Evolutionary conservation across 2,113 vertebrate genomes (phyloP).

Genomic region (Chaenogobius annularis): DNA sequence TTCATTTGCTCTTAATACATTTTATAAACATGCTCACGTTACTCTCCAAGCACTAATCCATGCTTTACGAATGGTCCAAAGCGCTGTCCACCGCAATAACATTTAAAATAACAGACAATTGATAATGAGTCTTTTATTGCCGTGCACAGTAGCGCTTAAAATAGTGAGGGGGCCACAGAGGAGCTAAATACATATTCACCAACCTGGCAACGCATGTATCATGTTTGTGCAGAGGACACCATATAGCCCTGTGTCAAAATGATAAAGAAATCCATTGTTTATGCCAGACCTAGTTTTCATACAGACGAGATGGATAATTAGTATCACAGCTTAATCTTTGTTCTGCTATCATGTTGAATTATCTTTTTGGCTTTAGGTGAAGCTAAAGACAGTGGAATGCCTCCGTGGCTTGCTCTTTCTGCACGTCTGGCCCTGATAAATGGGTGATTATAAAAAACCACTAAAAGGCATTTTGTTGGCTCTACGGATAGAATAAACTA

Average conservation of each 20-base stretch:
- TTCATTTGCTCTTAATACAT: not conserved
- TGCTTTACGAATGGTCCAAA: constrained; percentile 25
- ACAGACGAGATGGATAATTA: constrained; percentile 39
- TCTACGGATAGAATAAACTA: constrained; percentile 49
- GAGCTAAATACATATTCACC: constrained; percentile 56
- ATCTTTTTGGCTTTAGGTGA: constrained; percentile 55
- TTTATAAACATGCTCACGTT: not conserved
- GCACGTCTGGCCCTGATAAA: constrained; percentile 55
- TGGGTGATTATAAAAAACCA: constrained; percentile 62
- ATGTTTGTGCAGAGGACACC: constrained; percentile 42
- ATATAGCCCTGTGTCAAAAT: constrained; percentile 53
- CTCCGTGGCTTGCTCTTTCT: constrained; percentile 42
- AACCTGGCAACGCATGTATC: constrained; percentile 49
- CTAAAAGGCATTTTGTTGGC: constrained; percentile 46
- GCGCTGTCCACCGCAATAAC: constrained; percentile 38
- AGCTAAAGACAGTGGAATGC: constrained; percentile 48
- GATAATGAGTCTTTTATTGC: constrained; percentile 61
- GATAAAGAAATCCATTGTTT: constrained; percentile 44
- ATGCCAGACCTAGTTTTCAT: constrained; percentile 39
- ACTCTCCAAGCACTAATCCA: constrained; percentile 22
- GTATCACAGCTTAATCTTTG: constrained; percentile 47
- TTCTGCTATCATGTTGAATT: constrained; percentile 49
- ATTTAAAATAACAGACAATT: constrained; percentile 54
- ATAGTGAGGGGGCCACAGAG: constrained; percentile 51
- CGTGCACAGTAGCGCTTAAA: constrained; percentile 38